phyloP scores from a whole-genome alignment of 2,797 vertebrate genomes.

The Poeciliopsis turneri region DNA sequence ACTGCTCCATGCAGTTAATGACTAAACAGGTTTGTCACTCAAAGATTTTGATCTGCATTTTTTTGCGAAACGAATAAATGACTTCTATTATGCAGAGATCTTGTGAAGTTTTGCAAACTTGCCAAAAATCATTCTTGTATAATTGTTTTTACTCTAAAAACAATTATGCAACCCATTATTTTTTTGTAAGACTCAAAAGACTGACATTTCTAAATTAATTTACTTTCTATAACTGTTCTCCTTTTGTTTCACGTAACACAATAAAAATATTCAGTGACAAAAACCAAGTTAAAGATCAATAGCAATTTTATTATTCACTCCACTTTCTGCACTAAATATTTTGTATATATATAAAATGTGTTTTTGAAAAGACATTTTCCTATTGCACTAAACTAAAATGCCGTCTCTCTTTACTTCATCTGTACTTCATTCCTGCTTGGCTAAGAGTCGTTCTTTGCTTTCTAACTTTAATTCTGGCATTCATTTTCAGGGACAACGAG shows the following conservation, averaged over 20 bases:
- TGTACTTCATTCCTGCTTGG: slow-evolving; percentile 35
- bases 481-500: slow-evolving; percentile 69
- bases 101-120: background rate
- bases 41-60: background rate
- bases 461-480: slow-evolving; percentile 58
- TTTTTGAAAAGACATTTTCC: background rate
- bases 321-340: background rate
- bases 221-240: background rate
- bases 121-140: background rate
- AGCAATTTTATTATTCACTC: slow-evolving; percentile 2
- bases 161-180: background rate
- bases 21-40: background rate
- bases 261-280: slow-evolving; percentile 16
- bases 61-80: background rate
- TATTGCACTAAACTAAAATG: slow-evolving; percentile 5
- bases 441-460: slow-evolving; percentile 62
- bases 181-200: background rate
- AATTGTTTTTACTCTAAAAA: background rate
- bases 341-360: background rate
- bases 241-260: slow-evolving; percentile 4
- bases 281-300: background rate
- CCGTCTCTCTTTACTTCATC: slow-evolving; percentile 7
- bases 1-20: background rate
- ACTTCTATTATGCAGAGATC: background rate
- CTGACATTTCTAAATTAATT: background rate